phyloP scores from a whole-genome alignment of 1,140 invertebrate species.

The Dinoponera quadriceps region DNA sequence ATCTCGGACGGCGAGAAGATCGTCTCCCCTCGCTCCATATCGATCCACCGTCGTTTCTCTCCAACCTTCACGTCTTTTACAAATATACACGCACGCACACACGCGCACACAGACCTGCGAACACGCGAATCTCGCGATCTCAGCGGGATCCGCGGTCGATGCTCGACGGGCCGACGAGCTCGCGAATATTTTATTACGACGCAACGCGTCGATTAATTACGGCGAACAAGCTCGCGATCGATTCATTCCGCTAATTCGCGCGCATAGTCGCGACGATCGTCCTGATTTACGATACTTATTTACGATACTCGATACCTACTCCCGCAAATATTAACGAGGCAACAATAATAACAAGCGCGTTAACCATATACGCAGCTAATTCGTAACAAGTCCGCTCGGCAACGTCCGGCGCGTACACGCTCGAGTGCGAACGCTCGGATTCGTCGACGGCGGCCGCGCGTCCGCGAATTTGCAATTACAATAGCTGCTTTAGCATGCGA shows the following conservation, averaged over 20 bases:
- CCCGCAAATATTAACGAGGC: conserved; percentile 50
- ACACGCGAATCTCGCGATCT: not conserved
- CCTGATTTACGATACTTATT: conserved; percentile 45
- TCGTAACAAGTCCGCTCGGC: conserved; percentile 43
- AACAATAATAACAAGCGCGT: conserved; percentile 39
- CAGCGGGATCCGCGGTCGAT: conserved; percentile 14
- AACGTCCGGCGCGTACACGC: not conserved
- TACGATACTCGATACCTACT: conserved; percentile 28
- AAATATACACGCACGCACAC: too few species aligned
- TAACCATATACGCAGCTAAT: conserved; percentile 44
- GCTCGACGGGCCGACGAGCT: not conserved
- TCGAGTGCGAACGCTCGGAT: conserved; percentile 29
- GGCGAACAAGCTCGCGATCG: conserved; percentile 1
- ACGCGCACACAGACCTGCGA: not conserved
- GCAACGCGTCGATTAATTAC: conserved; percentile 37
- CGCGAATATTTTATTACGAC: conserved; percentile 27
- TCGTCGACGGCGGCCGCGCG: conserved; percentile 5
- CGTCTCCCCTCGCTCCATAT: too few species aligned
- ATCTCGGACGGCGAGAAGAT: too few species aligned
- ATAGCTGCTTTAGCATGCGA: conserved; percentile 26
- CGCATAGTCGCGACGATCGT: not conserved
- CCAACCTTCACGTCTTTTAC: too few species aligned
- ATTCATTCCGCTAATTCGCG: conserved; percentile 28
- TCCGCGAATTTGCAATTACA: conserved; percentile 59
- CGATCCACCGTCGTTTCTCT: too few species aligned